Evolutionary conservation across 2,797 vertebrate species (phyloP), one percentile per base, ranked within the genome.

Genomic region (Carduelis carduelis): DNA sequence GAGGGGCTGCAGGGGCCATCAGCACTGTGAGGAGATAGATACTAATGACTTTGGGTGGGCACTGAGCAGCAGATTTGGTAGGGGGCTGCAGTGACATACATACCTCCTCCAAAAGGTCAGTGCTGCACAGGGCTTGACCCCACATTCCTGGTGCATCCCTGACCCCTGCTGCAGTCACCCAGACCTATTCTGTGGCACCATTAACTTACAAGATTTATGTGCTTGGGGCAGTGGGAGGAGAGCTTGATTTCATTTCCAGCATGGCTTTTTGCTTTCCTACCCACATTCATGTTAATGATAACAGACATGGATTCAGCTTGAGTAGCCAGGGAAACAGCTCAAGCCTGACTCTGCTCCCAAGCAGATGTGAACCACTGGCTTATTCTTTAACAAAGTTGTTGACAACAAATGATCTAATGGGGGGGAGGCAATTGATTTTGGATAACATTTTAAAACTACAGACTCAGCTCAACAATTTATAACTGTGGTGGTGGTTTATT

Each of bases 121-220:
- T 23, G 87, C 28, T 78, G 68, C 76, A 4, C 0, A 52, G 91
- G 92, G 65, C 92, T 93, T 96, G 96, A 97, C 93, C 95, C 69
- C 65, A 30, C 87, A 93, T 95, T 94, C 92, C 61, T 96, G 2
- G 28, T 20, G 63, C 79, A 89, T 88, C 95, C 46, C 84, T 0
- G 10, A 59, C 82, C 79, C 66, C 60, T 17, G 1, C 39, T 81
- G 72, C 86, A 94, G 87, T 78, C 76, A 87, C 5, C 83, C 92
- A 93, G 92, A 50, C 43, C 81, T 37, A 46, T 96, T 96, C 91
- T 94, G 69, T 76, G 72, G 65, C 93, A 91, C 85, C 59, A 89
- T 93, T 93, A 92, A 78, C 79, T 65, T 14, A 15, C 39, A 94
- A 92, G 93, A 95, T 95, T 97, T 95, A 94, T 94, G 91, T 81